Evolutionary conservation across 2,888 invertebrate species (phyloP).

Genomic region (Mycalesis mineus): DNA sequence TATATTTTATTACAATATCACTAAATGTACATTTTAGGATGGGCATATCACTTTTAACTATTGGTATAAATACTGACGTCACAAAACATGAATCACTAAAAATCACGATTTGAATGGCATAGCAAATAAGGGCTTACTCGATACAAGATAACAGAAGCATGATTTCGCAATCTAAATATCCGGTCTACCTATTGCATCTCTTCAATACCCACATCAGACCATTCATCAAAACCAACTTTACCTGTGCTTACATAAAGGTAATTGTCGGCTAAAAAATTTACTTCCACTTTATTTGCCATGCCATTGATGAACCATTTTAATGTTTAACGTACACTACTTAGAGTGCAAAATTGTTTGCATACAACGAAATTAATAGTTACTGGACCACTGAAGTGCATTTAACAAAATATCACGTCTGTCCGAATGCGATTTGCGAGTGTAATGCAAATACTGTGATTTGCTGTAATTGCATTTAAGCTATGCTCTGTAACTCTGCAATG

Average conservation of each 20-base stretch:
- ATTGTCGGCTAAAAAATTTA: constrained; percentile 27
- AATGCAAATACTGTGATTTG: constrained; percentile 60
- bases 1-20: too few relatives aligned
- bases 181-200: background rate
- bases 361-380: constrained; percentile 8
- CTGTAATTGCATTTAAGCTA: constrained; percentile 55
- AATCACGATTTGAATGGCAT: too few relatives aligned
- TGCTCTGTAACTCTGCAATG: constrained; percentile 46
- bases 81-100: too few relatives aligned
- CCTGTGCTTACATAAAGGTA: constrained; percentile 32
- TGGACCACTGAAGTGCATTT: constrained; percentile 35
- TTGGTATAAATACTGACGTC: too few relatives aligned
- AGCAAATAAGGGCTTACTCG: too few relatives aligned
- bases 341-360: constrained; percentile 11
- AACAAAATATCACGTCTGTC: constrained; percentile 43
- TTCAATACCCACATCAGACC: constrained; percentile 18
- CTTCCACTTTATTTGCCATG: constrained; percentile 23
- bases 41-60: too few relatives aligned
- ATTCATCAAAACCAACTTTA: constrained; percentile 34
- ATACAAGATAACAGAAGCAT: too few relatives aligned
- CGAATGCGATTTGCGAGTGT: constrained; percentile 43
- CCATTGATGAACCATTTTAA: constrained; percentile 6
- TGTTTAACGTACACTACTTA: constrained; percentile 8
- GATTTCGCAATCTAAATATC: background rate
- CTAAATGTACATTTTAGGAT: too few relatives aligned